Evolutionary conservation across 2,113 vertebrate species (phyloP), one percentile per base, ranked within the genome.

Genomic region (Oryzias javanicus): DNA sequence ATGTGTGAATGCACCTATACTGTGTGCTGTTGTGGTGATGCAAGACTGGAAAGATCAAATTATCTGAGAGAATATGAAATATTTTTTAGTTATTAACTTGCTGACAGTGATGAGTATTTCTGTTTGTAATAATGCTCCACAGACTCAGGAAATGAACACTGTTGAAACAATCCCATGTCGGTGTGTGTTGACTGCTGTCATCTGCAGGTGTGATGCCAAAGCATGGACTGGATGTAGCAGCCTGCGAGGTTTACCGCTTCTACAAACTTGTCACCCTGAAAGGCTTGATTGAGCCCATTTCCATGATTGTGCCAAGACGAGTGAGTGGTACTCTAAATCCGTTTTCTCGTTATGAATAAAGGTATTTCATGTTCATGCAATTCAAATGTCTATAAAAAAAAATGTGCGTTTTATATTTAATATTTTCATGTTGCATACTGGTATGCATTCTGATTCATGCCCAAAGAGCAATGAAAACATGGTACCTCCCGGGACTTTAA

Each of bases 261-360:
- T 99, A 99, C 91, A 98, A 98, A 86, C 91, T 99, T 16, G 81
- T 99, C 79, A 98, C 97, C 1, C 90, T 98, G 55, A 99, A 98
- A 89, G 96, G 95, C 41, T 86, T 97, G 59, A 95, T 99, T 0
- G 97, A 99, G 72, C 97, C 97, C 16, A 94, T 99, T 85, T 99
- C 97, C 3, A 99, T 99, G 97, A 99, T 99, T 0, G 97, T 99
- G 52, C 97, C 97, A 0, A 90, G 97, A 83, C 92, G 95, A 92
- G 97, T 99, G 79, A 96, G 97, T 87, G 53, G 22, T 18, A 29
- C 5, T n/a, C 16, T 6, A 18, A 47, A 12, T 47, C n/a, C 19
- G 22, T 59, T 53, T 44, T 52, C 49, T 59, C 29, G 46, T 47
- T 44, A 42, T 52, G 18, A 1, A 4, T 48, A 1, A 24, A 14